phyloP scores from a whole-genome alignment of 2,888 invertebrate species.

The Trileptium ribeirensis region DNA sequence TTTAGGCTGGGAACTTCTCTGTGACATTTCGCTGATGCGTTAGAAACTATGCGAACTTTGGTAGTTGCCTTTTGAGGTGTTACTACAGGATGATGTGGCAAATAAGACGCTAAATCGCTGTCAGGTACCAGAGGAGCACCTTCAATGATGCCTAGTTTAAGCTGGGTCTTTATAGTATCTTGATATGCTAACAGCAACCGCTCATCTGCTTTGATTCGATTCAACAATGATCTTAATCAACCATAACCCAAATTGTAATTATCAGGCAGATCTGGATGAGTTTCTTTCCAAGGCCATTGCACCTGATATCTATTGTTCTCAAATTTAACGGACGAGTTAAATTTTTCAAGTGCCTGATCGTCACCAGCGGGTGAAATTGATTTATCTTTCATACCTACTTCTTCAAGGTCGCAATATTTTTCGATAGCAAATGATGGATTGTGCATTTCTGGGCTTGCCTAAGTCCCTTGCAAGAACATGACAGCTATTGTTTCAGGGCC shows the following conservation, averaged over 20 bases:
- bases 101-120: slow-evolving; percentile 23
- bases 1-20: slow-evolving; percentile 27
- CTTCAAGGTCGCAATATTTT: neutral
- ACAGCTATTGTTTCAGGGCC: neutral
- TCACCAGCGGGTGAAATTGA: neutral
- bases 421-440: too few relatives aligned
- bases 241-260: neutral
- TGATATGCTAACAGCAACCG: slow-evolving; percentile 20
- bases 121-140: neutral
- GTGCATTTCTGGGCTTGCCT: too few relatives aligned
- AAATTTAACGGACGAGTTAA: neutral
- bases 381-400: neutral
- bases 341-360: neutral
- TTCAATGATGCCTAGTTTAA: slow-evolving; percentile 23
- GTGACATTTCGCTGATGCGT: slow-evolving; percentile 31
- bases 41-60: slow-evolving; percentile 40
- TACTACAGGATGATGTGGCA: slow-evolving; percentile 32
- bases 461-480: too few relatives aligned
- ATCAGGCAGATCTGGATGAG: neutral
- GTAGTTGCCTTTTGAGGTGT: slow-evolving; percentile 25
- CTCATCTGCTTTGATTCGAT: neutral
- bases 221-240: neutral
- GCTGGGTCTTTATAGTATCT: slow-evolving; percentile 17
- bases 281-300: neutral
- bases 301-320: neutral